Evolutionary conservation across 2,113 vertebrate species (phyloP), one percentile per base, ranked within the genome.

Genomic region (Sebastes fasciatus): DNA sequence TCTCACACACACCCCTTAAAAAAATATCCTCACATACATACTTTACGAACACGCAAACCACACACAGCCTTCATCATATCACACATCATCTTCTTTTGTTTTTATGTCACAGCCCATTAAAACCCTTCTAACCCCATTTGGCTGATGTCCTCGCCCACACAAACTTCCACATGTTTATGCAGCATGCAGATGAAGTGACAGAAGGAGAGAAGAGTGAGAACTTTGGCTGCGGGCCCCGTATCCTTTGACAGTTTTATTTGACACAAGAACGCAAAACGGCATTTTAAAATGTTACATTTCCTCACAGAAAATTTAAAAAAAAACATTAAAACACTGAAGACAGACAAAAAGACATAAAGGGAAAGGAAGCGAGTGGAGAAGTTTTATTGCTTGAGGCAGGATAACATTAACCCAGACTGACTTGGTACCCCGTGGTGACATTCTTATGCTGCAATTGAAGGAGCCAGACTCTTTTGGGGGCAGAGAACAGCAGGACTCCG

Each of bases 71-170:
- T 63, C 73, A 77, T 88, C 26, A 65, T 69, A 80, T 82, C 73
- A 23, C 65, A 70, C 74, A 74, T 84, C 82, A 60, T 76, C 2
- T 54, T 54, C 66, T 83, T 61, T 58, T 43, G 0, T 82, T 84
- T 83, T 88, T 60, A 78, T 88, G 84, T 87, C 86, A 84, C 88
- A 86, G 73, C 71, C 76, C 88, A 74, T 90, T 86, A 84, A 86
- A 84, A 86, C 67, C 63, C 60, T 69, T 75, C 83, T 57, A 86
- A 86, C 79, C 77, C 58, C 74, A 72, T 85, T 75, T 80, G 82
- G 57, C 68, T 86, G 16, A 77, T 55, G 64, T 74, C 42, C 57
- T 79, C 79, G 71, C 78, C 87, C 49, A 84, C 85, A 52, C 77
- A 65, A 65, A 80, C 34, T 19, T 78, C 26, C 64, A 79, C 64